Conservation (phyloP, 2,888 invertebrate species). For the Nudaria mundana region DNA sequence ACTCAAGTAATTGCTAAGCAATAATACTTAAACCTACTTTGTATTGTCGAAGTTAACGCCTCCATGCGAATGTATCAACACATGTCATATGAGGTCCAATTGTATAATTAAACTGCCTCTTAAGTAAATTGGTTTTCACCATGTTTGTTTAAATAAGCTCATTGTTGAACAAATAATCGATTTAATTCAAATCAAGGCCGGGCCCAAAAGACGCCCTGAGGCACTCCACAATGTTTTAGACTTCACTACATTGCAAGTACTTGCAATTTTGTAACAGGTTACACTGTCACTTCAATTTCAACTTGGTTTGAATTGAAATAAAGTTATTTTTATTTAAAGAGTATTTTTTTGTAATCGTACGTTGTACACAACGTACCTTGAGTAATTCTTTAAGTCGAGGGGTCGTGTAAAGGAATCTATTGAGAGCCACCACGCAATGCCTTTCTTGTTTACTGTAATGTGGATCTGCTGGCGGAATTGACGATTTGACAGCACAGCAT, state of each 20-base stretch:
- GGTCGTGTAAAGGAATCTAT: too few relatives aligned
- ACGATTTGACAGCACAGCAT: too few relatives aligned
- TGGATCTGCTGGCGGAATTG: too few relatives aligned
- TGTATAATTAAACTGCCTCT: neutral
- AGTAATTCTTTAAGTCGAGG: too few relatives aligned
- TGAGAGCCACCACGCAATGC: too few relatives aligned
- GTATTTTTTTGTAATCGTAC: too few relatives aligned
- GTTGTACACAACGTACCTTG: too few relatives aligned
- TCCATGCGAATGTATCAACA: slow-evolving; percentile 10
- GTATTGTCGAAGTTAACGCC: slow-evolving; percentile 18
- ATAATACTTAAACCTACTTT: slow-evolving; percentile 24
- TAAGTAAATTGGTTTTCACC: slow-evolving; percentile 1
- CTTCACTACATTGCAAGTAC: neutral
- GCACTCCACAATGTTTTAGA: neutral
- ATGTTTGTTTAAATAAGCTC: slow-evolving; percentile 1
- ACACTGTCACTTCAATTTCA: too few relatives aligned
- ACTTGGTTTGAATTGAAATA: too few relatives aligned
- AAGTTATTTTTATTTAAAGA: too few relatives aligned
- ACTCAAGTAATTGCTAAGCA: slow-evolving; percentile 16
- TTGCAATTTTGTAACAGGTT: too few relatives aligned
- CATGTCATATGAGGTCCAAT: slow-evolving; percentile 7
- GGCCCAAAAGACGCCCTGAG: slow-evolving; percentile 2
- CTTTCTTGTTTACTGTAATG: too few relatives aligned
- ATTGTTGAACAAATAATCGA: slow-evolving; percentile 2
- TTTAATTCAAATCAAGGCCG: slow-evolving; percentile 1